These are phyloP conservation scores for Plutella xylostella DNA, from an alignment of 2,888 invertebrate genomes.

Conservation along the genomic window DNA sequence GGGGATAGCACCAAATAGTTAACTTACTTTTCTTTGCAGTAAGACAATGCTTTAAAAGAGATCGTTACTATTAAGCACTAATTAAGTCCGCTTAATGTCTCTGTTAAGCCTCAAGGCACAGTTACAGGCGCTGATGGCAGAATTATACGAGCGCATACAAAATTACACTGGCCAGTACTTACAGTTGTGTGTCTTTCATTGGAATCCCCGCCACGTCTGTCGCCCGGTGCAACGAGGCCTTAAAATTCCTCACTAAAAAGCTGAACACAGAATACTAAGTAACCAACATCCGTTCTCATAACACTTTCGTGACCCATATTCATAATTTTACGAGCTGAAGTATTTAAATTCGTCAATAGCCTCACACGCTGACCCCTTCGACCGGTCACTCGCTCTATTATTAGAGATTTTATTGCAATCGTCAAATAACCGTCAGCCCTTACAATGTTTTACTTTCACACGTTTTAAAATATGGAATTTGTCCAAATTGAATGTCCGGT, in stretches of 20 bases:
- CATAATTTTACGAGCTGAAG: conserved; percentile 20
- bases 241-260: neutral
- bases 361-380: conserved; percentile 45
- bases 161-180: no score
- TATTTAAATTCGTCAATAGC: conserved; percentile 44
- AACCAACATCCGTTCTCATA: conserved; percentile 57
- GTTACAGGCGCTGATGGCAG: no score
- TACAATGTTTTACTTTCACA: conserved; percentile 60
- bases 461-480: conserved; percentile 56
- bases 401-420: conserved; percentile 36
- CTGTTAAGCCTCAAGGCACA: no score
- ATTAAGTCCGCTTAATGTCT: no score
- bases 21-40: no score
- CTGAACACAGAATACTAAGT: neutral
- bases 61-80: no score
- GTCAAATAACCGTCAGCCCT: conserved; percentile 31
- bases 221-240: no score
- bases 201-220: no score
- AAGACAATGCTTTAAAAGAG: no score
- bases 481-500: conserved; percentile 44
- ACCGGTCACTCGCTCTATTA: conserved; percentile 29
- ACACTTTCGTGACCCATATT: conserved; percentile 50
- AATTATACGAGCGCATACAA: no score
- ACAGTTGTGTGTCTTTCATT: no score
- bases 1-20: no score